A percentile compares a stretch with the other conserved stretches of the same genome.
These are phyloP conservation scores for Copidosoma floridanum DNA, from an alignment of 1,140 invertebrate species.

Conservation along the genomic window DNA sequence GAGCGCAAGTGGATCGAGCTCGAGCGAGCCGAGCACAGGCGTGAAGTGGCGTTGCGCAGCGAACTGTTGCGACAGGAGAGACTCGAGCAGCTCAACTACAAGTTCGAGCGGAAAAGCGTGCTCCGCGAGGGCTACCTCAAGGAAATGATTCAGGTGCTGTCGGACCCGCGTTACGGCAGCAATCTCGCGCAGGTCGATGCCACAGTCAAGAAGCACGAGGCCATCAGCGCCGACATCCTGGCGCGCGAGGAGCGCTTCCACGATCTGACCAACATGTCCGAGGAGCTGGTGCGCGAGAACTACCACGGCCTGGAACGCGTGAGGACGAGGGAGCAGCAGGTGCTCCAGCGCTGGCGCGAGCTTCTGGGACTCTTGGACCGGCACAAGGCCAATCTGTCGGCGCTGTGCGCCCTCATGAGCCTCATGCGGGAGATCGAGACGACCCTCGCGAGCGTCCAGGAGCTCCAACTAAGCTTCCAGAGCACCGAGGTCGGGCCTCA, in stretches of 20 bases:
- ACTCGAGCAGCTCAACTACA: conserved; percentile 91
- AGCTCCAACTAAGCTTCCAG: conserved; percentile 77
- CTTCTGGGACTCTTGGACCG: conserved; percentile 82
- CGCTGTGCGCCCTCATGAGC: conserved; percentile 76
- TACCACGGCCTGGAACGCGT: conserved; percentile 89
- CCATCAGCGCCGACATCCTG: conserved; percentile 94
- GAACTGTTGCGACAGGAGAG: conserved; percentile 91
- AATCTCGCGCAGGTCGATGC: conserved; percentile 93
- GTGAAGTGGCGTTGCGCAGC: conserved; percentile 88
- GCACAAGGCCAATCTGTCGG: conserved; percentile 78
- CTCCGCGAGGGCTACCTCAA: conserved; percentile 91
- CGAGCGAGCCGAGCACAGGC: conserved; percentile 91
- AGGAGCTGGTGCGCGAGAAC: conserved; percentile 86
- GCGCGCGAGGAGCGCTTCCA: conserved; percentile 93
- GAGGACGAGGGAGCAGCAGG: conserved; percentile 77
- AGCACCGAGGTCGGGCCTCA: conserved; percentile 90
- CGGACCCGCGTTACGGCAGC: conserved; percentile 87
- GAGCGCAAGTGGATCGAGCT: conserved; percentile 90
- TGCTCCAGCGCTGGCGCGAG: conserved; percentile 84
- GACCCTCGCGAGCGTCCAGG: conserved; percentile 76
- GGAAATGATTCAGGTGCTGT: conserved; percentile 96
- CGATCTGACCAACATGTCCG: conserved; percentile 87
- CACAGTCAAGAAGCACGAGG: conserved; percentile 97
- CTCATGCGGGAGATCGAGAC: conserved; percentile 91
- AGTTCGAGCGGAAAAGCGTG: conserved; percentile 93